Conservation (phyloP, 2,888 invertebrate genomes). For the Drosophila hamatofila region DNA sequence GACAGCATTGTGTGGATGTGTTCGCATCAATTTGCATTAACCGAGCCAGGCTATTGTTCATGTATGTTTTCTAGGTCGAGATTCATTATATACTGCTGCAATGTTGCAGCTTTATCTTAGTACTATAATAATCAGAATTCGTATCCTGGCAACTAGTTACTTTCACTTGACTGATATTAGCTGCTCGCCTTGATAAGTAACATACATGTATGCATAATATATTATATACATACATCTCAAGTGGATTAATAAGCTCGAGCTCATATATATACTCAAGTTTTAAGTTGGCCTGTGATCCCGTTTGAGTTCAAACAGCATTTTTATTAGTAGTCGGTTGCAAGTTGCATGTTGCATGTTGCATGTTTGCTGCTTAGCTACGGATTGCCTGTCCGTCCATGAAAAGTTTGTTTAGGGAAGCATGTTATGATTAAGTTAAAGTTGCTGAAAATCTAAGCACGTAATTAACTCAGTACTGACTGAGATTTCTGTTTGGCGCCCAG, state of each 20-base stretch:
- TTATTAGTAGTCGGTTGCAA: neutral
- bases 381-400: slow-evolving; percentile 3
- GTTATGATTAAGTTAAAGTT: slow-evolving; percentile 54
- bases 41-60: neutral
- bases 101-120: neutral
- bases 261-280: neutral
- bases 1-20: neutral
- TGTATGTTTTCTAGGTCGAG: neutral
- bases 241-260: neutral
- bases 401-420: slow-evolving; percentile 27
- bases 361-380: slow-evolving; percentile 12
- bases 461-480: slow-evolving; percentile 52
- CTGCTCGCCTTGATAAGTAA: neutral
- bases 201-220: neutral
- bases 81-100: neutral
- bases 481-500: slow-evolving; percentile 35
- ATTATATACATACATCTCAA: neutral
- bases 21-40: neutral
- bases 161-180: slow-evolving; percentile 8
- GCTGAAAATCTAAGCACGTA: slow-evolving; percentile 58
- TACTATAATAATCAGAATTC: neutral
- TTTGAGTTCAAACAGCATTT: slow-evolving; percentile 19
- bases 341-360: slow-evolving; percentile 3
- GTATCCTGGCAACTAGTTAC: neutral
- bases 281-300: neutral